These are phyloP conservation scores for Dallia pectoralis DNA, from an alignment of 2,797 vertebrate genomes.

Conservation along the genomic window DNA sequence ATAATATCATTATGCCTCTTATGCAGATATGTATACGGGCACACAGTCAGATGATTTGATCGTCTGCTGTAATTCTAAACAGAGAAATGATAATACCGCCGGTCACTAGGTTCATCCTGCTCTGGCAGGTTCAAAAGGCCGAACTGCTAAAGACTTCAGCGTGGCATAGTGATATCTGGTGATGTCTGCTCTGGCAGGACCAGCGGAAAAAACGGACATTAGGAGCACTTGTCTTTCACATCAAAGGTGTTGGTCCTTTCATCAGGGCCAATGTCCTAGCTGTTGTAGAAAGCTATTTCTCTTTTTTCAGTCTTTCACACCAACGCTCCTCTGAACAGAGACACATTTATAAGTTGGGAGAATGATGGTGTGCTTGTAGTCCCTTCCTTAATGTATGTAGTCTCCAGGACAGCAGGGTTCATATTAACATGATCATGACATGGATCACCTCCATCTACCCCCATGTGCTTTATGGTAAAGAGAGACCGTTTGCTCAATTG, in stretches of 20 bases:
- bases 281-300: background rate
- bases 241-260: constrained; percentile 2
- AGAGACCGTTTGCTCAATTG: background rate
- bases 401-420: background rate
- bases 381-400: background rate
- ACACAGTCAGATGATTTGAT: background rate
- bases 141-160: constrained; percentile 1
- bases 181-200: too few relatives aligned
- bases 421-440: background rate
- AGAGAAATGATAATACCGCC: background rate
- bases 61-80: background rate
- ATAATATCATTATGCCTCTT: background rate
- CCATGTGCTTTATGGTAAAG: background rate
- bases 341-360: background rate
- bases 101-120: background rate
- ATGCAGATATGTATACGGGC: background rate
- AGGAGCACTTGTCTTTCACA: background rate
- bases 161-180: background rate
- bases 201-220: constrained; percentile 25
- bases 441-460: background rate
- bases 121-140: background rate
- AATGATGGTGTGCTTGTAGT: background rate
- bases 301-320: background rate
- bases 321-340: background rate
- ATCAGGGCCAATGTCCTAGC: background rate